These are phyloP conservation scores for Sphaerophoria taeniata DNA, from an alignment of 2,888 invertebrate genomes.

Conservation along the genomic window DNA sequence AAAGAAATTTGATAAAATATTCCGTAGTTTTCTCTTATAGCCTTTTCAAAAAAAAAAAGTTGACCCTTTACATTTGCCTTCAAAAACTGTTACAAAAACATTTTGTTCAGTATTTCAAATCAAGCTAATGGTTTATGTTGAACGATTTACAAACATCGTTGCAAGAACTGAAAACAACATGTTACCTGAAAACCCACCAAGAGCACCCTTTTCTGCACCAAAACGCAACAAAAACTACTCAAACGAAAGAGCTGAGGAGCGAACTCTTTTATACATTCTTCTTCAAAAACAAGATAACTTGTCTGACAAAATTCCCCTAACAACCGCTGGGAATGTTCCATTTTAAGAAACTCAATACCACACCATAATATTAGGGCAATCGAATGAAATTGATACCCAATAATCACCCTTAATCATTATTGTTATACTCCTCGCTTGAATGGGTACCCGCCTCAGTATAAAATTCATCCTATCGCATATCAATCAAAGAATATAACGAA, in stretches of 20 bases:
- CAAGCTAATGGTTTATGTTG: too few species aligned
- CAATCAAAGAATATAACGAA: slow-evolving; percentile 43
- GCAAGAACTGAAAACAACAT: too few species aligned
- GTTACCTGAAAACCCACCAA: not conserved
- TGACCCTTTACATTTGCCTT: too few species aligned
- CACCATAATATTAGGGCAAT: slow-evolving; percentile 42
- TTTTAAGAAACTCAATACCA: slow-evolving; percentile 40
- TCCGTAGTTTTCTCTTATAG: too few species aligned
- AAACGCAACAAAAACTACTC: not conserved
- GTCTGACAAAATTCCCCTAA: not conserved
- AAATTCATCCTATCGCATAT: slow-evolving; percentile 54
- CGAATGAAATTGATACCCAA: slow-evolving; percentile 65
- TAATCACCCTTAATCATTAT: slow-evolving; percentile 66
- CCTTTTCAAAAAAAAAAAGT: too few species aligned
- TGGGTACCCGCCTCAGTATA: slow-evolving; percentile 18
- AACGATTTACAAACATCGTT: too few species aligned
- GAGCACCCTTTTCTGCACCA: not conserved
- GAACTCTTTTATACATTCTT: not conserved
- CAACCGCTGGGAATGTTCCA: slow-evolving; percentile 5
- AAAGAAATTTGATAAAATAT: too few species aligned
- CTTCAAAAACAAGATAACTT: not conserved
- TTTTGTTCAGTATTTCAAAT: too few species aligned
- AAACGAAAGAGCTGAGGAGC: not conserved
- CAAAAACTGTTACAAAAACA: too few species aligned
- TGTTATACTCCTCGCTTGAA: slow-evolving; percentile 57